Percentiles rank a stretch among this genome's conserved stretches.
Conservation (phyloP, 2,888 invertebrate genomes). For the Idaea aversata region DNA sequence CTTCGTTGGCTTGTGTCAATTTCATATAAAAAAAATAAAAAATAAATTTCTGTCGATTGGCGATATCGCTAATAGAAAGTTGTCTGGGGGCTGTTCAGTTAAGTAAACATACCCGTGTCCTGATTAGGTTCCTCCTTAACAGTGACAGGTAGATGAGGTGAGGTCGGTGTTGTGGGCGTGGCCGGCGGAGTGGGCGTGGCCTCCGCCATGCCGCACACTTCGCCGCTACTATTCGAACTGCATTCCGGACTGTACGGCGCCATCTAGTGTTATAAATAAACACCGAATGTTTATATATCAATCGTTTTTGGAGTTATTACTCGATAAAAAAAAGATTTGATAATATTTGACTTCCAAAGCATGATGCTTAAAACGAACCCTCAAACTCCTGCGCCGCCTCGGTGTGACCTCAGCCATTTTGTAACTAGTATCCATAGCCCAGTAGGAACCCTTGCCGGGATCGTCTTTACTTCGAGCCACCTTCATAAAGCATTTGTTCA, state of each 20-base stretch:
- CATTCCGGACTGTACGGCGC: slow-evolving; percentile 81
- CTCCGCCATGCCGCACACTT: slow-evolving; percentile 41
- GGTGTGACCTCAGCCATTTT: slow-evolving; percentile 78
- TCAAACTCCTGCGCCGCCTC: slow-evolving; percentile 71
- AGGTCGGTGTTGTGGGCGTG: slow-evolving; percentile 54
- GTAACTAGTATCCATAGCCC: slow-evolving; percentile 81
- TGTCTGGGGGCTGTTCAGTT: neutral
- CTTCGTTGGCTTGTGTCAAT: too few species aligned
- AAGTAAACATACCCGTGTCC: slow-evolving; percentile 39
- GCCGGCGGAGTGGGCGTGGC: slow-evolving; percentile 59
- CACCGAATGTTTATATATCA: neutral
- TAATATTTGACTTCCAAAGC: too few species aligned
- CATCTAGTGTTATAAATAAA: slow-evolving; percentile 52
- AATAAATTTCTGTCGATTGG: too few species aligned
- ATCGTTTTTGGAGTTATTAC: neutral
- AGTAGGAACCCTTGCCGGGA: slow-evolving; percentile 85
- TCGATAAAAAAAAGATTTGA: neutral
- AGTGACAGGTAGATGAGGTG: slow-evolving; percentile 32
- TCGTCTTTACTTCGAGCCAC: slow-evolving; percentile 86
- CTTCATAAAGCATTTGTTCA: slow-evolving; percentile 87
- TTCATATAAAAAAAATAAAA: too few species aligned
- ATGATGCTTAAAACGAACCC: slow-evolving; percentile 51
- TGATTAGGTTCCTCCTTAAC: slow-evolving; percentile 56
- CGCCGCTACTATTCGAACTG: slow-evolving; percentile 79
- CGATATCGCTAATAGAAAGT: too few species aligned